A percentile compares a stretch with the other conserved stretches of the same genome.
Conservation (phyloP, 2,888 invertebrate genomes). For the Apeira syringaria region DNA sequence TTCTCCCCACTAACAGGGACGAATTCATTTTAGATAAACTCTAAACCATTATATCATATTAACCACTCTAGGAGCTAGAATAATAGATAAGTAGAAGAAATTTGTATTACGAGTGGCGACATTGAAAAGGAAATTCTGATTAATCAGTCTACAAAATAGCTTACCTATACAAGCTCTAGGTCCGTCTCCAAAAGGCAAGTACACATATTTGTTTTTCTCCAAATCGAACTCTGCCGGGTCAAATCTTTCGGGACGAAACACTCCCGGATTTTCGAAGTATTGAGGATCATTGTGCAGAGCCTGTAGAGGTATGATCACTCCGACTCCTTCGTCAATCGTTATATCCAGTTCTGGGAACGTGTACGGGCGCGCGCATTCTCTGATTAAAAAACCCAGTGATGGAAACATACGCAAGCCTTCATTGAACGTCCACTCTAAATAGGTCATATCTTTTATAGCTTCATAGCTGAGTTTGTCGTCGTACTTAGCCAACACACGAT, state of each 20-base stretch:
- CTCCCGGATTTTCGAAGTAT: conserved; percentile 53
- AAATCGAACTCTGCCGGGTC: conserved; percentile 36
- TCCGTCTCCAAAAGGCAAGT: conserved; percentile 58
- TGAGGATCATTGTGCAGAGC: conserved; percentile 57
- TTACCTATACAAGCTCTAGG: conserved; percentile 60
- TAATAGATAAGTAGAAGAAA: too few species aligned
- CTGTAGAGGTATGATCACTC: conserved; percentile 49
- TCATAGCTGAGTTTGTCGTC: conserved; percentile 50
- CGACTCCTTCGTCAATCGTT: conserved; percentile 50
- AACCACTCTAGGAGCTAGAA: too few species aligned
- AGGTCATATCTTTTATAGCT: conserved; percentile 55
- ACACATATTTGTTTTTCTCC: conserved; percentile 45
- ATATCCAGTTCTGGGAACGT: conserved; percentile 50
- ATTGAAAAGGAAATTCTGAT: too few species aligned
- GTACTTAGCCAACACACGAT: conserved; percentile 44
- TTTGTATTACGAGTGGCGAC: too few species aligned
- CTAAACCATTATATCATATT: too few species aligned
- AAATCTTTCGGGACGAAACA: conserved; percentile 59
- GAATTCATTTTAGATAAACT: too few species aligned
- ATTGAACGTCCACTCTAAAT: conserved; percentile 52
- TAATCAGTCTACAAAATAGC: too few species aligned
- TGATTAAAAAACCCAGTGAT: conserved; percentile 53
- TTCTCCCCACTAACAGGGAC: too few species aligned
- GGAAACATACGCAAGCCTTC: conserved; percentile 63
- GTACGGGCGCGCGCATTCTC: conserved; percentile 47